Evolutionary conservation across 2,888 invertebrate species (phyloP), one percentile per base, ranked within the genome.

Genomic region (Amiota mariae): DNA sequence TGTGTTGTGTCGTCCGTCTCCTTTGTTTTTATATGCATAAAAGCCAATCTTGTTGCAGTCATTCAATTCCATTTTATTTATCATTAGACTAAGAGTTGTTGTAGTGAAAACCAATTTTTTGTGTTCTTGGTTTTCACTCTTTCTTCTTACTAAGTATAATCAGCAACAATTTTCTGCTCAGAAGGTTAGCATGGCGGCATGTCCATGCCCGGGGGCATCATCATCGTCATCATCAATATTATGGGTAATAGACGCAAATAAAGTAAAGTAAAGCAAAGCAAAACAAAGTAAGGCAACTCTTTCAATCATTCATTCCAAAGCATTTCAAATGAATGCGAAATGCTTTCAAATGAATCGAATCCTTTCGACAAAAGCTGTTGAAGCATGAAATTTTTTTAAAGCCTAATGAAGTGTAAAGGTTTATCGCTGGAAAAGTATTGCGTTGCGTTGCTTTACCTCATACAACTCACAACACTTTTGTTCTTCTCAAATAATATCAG

Each of bases 361-460:
- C 59, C 59, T n/a, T 59, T 59, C 11, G 18, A 9, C 59, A 72
- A 75, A 78, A 84, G 84, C 83, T 84, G 85, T 85, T 84, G 80
- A 75, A 80, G 83, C 83, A 79, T 85, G 84, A 84, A 84, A 85
- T 85, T 84, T 82, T 36, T 66, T 79, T 74, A 75, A 82, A 76
- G 80, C 73, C 78, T 85, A 84, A 84, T 84, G 83, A 84, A 84
- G 82, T 79, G 83, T 76, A 84, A 85, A 82, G 85, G 85, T 84
- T 85, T 84, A 84, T 84, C 83, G 85, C 76, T 84, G 75, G 78
- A 84, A 78, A 71, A 47, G 59, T 59, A 20, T 59, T 59, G 59
- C 59, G 15, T 15, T 59, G 59, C 59, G 11, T 20, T 15, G 10
- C 59, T 13, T 57, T n/a, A 24, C 3, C n/a, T 12, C n/a, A 4